Base-by-base conservation (phyloP, 2,113 vertebrate genomes). In the Emydocephalus ijimae region DNA sequence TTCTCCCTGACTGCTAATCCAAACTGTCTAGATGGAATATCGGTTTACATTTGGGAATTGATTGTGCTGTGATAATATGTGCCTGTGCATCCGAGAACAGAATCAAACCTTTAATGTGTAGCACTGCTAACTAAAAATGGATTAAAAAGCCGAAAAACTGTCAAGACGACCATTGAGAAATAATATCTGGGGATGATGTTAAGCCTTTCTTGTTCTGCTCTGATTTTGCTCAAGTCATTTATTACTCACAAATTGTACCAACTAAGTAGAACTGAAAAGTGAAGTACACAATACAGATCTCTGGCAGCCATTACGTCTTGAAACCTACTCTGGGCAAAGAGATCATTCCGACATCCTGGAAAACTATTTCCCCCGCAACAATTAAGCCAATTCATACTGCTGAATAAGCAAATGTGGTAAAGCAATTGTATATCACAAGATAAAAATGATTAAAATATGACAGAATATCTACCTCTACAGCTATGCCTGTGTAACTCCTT, bases 141-240 rank as follows among this genome's bases (percentile, higher is more conserved):
- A 14, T 94, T 94, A 89, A 59, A 57, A 92, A 1, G 52, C 45
- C 89, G 89, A 90, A 95, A 74, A 48, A 54, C 90, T 89, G 39
- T 94, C 61, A 7, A 85, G 15, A 89, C 74, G 24, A 2, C 11
- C 69, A 85, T 85, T 91, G 29, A 90, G 0, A 23, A 85, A 52
- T 69, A 92, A 94, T 92, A 94, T 61, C 2, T 20, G 45, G 50
- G 89, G 6, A 26, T 89, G 23, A 91, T 88, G 2, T 10, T 8
- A 0, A 1, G 39, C 81, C 56, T 92, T 74, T 23, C 56, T 88
- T 94, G 92, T 89, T 3, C 29, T 56, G 24, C 21, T 48, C 21
- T 14, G 45, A 29, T 92, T 92, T 90, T 54, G 29, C 29, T 87
- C 26, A 87, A 85, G 64, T 69, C 50, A 86, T 59, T 94, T 90